Conservation (phyloP, 2,113 vertebrate species). For the Sprattus sprattus region DNA sequence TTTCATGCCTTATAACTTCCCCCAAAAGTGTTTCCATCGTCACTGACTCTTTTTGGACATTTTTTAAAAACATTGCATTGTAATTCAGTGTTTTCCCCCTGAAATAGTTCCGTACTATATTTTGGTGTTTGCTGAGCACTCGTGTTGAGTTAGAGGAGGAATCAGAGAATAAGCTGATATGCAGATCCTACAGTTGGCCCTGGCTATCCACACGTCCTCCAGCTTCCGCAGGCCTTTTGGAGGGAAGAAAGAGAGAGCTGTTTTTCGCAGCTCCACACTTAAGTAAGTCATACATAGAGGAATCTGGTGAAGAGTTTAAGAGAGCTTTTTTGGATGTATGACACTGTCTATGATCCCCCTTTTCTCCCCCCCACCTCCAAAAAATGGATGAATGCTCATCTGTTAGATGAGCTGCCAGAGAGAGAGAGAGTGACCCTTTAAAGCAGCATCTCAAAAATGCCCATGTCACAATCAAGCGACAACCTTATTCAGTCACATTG, state of each 20-base stretch:
- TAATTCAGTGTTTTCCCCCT: neutral
- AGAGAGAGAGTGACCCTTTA: neutral
- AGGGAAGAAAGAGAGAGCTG: neutral
- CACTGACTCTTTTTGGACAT: neutral
- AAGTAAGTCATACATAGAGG: slow-evolving; percentile 10
- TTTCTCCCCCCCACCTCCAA: neutral
- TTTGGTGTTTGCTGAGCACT: neutral
- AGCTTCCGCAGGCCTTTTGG: neutral
- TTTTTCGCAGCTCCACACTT: neutral
- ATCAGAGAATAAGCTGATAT: slow-evolving; percentile 1
- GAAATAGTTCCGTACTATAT: neutral
- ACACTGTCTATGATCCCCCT: too few species aligned
- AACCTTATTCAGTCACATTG: neutral
- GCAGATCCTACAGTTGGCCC: neutral
- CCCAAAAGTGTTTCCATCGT: neutral
- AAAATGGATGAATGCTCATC: slow-evolving; percentile 3
- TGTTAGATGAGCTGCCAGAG: neutral
- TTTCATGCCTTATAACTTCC: neutral
- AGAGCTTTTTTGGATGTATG: neutral
- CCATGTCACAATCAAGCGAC: neutral
- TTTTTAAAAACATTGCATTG: neutral
- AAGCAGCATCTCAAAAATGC: neutral
- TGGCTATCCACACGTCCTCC: neutral
- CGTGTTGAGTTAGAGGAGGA: neutral
- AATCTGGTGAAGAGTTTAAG: neutral